phyloP scores from a whole-genome alignment of 2,888 invertebrate species.

The Drosophila ochracea region DNA sequence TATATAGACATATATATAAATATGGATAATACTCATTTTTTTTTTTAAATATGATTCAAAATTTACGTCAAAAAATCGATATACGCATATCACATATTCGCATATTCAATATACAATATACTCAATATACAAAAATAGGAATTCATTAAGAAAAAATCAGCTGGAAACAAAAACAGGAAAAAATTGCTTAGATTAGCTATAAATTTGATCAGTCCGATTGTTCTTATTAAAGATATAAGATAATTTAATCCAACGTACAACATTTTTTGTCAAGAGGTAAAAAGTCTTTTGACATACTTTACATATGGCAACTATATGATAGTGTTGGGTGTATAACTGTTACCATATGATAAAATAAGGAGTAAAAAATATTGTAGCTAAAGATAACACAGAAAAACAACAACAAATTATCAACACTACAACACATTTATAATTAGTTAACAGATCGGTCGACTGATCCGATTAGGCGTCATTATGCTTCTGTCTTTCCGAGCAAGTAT shows the following conservation, averaged over 20 bases:
- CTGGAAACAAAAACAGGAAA: slow-evolving; percentile 1
- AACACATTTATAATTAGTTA: background rate
- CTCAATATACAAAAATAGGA: no score
- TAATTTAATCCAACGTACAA: background rate
- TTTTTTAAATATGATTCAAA: background rate
- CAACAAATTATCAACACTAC: background rate
- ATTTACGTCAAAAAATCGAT: background rate
- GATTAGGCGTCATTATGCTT: slow-evolving; percentile 16
- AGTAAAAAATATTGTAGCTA: background rate
- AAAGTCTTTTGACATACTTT: background rate
- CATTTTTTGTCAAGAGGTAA: background rate
- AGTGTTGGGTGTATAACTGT: background rate
- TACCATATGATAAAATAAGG: background rate
- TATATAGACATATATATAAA: background rate
- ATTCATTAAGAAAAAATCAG: no score
- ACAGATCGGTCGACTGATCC: slow-evolving; percentile 2
- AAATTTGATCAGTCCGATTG: background rate
- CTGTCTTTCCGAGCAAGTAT: slow-evolving; percentile 46
- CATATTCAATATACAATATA: no score
- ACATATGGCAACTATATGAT: background rate
- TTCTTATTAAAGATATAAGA: background rate
- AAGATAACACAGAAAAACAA: no score
- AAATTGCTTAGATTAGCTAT: background rate
- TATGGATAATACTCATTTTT: background rate
- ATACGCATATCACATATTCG: background rate